Evolutionary conservation across 1,140 invertebrate genomes (phyloP).

Genomic region (Hycleus phaleratus): DNA sequence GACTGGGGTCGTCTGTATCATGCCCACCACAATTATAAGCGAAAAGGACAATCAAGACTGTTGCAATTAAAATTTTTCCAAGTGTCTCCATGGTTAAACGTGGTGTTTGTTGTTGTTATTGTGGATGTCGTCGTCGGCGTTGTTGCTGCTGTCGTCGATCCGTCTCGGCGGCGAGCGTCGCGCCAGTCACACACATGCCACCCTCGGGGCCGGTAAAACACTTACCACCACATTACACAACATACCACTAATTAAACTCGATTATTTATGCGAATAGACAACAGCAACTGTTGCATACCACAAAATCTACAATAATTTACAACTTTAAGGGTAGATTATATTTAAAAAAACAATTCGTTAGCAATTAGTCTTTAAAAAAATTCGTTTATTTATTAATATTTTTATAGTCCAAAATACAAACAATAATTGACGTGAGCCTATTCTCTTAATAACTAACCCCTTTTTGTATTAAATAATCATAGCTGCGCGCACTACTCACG

Average conservation of each 20-base stretch:
- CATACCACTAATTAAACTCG: constrained; percentile 24
- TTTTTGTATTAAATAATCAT: constrained; percentile 13
- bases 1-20: constrained; percentile 22
- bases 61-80: constrained; percentile 12
- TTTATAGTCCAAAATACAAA: not conserved
- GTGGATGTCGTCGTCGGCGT: not conserved
- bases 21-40: constrained; percentile 15
- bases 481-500: constrained; percentile 14
- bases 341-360: too few relatives aligned
- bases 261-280: constrained; percentile 29
- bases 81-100: constrained; percentile 19
- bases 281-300: constrained; percentile 31
- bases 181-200: constrained; percentile 30
- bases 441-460: constrained; percentile 10
- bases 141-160: not conserved
- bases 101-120: not conserved
- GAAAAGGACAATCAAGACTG: constrained; percentile 22
- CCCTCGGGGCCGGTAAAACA: constrained; percentile 29
- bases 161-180: constrained; percentile 3
- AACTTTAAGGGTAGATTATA: too few relatives aligned
- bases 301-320: not conserved
- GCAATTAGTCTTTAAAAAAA: too few relatives aligned
- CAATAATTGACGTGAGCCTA: constrained; percentile 5
- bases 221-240: constrained; percentile 25
- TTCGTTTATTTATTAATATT: not conserved